A percentile compares a stretch with the other conserved stretches of the same genome.
Conservation (phyloP, 2,888 invertebrate species). For the Bugulina stolonifera region DNA sequence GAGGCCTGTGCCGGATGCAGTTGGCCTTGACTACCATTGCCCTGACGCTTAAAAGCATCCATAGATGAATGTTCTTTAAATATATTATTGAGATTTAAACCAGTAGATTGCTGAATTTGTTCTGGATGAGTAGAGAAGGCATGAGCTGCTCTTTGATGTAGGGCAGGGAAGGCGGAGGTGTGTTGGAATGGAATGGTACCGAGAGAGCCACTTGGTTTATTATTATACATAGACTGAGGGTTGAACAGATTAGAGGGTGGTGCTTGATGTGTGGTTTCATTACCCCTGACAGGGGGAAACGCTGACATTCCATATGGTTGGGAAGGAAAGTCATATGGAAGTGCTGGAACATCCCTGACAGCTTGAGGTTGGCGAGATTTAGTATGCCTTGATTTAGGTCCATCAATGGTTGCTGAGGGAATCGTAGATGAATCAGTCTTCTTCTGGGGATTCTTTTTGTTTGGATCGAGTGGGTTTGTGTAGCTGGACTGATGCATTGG, state of each 20-base stretch:
- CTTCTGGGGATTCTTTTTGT: neutral
- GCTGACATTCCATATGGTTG: conserved; percentile 24
- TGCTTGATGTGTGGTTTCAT: neutral
- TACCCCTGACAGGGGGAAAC: neutral
- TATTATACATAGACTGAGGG: conserved; percentile 4
- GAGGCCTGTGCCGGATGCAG: neutral
- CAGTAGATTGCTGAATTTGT: neutral
- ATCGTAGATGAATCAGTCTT: neutral
- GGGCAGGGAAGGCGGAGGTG: neutral
- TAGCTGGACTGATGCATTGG: too few relatives aligned
- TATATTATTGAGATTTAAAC: conserved; percentile 8
- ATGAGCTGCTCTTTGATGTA: neutral
- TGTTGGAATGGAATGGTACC: neutral
- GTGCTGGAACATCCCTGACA: neutral
- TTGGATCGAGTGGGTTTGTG: neutral
- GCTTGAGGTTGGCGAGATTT: neutral
- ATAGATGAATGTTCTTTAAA: conserved; percentile 7
- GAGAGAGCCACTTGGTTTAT: neutral
- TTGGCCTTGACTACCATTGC: neutral
- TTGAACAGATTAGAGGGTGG: neutral
- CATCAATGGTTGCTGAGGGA: neutral
- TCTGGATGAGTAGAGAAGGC: neutral
- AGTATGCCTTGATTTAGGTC: neutral
- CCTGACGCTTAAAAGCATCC: neutral
- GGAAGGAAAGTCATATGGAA: neutral